Evolutionary conservation across 2,113 vertebrate genomes (phyloP), one percentile per base, ranked within the genome.

Genomic region (Dasyurus viverrinus): DNA sequence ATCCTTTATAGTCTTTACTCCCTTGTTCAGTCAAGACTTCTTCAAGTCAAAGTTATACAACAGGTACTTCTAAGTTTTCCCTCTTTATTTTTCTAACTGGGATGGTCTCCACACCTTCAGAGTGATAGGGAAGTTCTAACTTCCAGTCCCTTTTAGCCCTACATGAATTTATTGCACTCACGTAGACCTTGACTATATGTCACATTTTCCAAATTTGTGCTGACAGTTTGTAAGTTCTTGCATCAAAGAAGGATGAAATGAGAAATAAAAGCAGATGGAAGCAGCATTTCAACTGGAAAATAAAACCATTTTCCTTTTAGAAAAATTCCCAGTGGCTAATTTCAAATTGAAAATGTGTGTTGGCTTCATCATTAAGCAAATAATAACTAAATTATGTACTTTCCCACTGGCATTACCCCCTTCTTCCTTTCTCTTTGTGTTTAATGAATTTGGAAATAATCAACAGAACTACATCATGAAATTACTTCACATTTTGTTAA

Each of bases 231-330:
- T 46, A 89, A 96, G 26, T 47, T 68, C 53, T 93, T 96, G 36
- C 54, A 93, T 92, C 30, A 96, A 76, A 97, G 11, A 26, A 46
- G 42, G 93, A 95, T 92, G 54, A 60, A 91, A 95, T 95, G 91
- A 94, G 10, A 93, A 96, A 89, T 94, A 90, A 96, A 96, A 96
- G 47, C 3, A 96, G 90, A 91, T 89, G 12, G 60, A 97, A 97
- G 16, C 0, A 30, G 36, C 0, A 94, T 60, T 97, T 97, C 1
- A 92, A 47, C 93, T 94, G 90, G 55, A 96, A 97, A 54, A 92
- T 27, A 55, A 97, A 97, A n/a, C 23, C 93, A 16, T 95, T 95
- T 97, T 96, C 0, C 95, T 96, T 96, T 92, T 25, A 96, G 90
- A 89, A 93, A 68, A 97, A 94, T 95, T 53, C 60, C 53, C 30